Evolutionary conservation across 1,140 invertebrate genomes (phyloP), one percentile per base, ranked within the genome.

Genomic region (Psilanteris sp.): DNA sequence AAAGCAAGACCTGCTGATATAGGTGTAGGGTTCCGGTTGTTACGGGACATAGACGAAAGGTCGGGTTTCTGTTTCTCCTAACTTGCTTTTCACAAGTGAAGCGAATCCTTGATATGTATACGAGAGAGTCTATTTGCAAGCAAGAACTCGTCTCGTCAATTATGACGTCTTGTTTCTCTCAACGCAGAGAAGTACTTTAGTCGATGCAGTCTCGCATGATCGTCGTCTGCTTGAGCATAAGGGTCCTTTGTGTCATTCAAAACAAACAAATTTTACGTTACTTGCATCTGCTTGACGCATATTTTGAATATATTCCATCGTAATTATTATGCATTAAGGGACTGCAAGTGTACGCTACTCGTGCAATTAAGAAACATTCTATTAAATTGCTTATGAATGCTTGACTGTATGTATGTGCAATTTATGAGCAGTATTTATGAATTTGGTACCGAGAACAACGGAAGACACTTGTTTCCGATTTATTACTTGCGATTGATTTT

Each of bases 111-210:
- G 59, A 57, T 64, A 43, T 8, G 34, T 29, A 37, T 8, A 57
- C 27, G 13, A n/a, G 20, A 48, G 34, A 54, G 37, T 34, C 11
- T 37, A 48, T 54, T 72, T 50, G 57, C 26, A 57, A 32, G 10
- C 34, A 41, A n/a, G 32, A 72, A 72, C 59, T 64, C 59, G 59
- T 64, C 68, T 36, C 50, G 68, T 54, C 68, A 64, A 72, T 72
- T 64, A 62, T 44, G 37, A 71, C 55, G 67, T 71, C 48, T 71
- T 71, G 46, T 50, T 62, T 71, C 67, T 55, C 44, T 43, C 34
- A 20, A 18, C n/a, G 24, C 20, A 18, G 27, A 26, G 22, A 27
- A 39, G 26, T 55, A 26, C 31, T 26, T 46, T 31, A 43, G 39
- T 50, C 52, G 52, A 41, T 59, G 39, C 41, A 68, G 50, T 29